These are phyloP conservation scores for Sceliomorpha sp. DNA, from an alignment of 2,888 invertebrate genomes.

Conservation along the genomic window DNA sequence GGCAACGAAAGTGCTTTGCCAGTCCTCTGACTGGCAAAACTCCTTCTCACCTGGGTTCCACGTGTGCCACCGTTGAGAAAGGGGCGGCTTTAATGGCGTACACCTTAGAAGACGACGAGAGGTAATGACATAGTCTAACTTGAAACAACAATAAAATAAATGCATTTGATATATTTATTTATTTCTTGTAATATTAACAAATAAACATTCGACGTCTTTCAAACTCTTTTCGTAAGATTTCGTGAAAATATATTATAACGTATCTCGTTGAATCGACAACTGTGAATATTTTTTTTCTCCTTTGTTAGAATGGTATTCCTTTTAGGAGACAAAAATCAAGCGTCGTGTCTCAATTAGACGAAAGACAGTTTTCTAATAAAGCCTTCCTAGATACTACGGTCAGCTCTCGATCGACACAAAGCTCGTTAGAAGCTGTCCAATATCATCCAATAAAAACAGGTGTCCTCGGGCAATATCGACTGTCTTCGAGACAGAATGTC, in stretches of 20 bases:
- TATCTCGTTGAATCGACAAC: constrained; percentile 8
- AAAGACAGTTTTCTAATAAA: constrained; percentile 49
- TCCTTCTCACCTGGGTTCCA: constrained; percentile 79
- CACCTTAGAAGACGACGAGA: constrained; percentile 78
- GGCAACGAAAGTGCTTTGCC: constrained; percentile 87
- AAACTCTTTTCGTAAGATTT: neutral
- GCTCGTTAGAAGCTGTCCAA: constrained; percentile 69
- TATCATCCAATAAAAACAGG: constrained; percentile 64
- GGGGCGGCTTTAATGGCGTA: constrained; percentile 79
- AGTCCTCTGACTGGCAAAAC: constrained; percentile 85
- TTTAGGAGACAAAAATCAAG: constrained; percentile 7
- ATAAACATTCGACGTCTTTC: too few relatives aligned
- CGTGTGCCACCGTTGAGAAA: constrained; percentile 80
- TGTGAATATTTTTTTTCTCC: constrained; percentile 2
- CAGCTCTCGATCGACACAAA: constrained; percentile 65
- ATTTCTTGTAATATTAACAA: too few relatives aligned
- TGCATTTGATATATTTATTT: constrained; percentile 6
- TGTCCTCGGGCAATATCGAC: constrained; percentile 65
- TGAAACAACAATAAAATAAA: constrained; percentile 10
- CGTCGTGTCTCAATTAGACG: constrained; percentile 29
- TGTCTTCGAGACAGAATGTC: constrained; percentile 54
- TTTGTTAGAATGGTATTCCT: constrained; percentile 3
- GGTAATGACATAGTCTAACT: constrained; percentile 67
- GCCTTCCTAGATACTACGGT: constrained; percentile 27
- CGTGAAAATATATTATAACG: constrained; percentile 18